Base-by-base conservation (phyloP, 2,888 invertebrate species). In the Drosophila parthenogenetica region DNA sequence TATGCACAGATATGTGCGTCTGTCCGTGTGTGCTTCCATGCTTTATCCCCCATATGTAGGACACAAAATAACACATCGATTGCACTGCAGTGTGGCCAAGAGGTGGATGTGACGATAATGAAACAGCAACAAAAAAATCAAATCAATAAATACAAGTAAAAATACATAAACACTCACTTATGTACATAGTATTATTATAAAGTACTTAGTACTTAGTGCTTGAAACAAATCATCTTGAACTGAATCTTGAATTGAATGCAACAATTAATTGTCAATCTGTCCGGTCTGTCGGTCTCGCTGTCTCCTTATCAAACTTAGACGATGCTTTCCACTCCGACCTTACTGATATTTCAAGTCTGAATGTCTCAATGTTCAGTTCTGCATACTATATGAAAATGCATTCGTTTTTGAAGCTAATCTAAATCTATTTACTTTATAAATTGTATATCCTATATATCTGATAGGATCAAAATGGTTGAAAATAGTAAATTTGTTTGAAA, bases 201-300 rank as follows among this genome's bases (percentile, higher is more conserved):
- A 29, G 29, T 29, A 29, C 29, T 29, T 40, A 37, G 32, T 46
- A 74, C 22, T 22, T 22, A 53, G 63, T 73, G 78, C 16, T 46
- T 25, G 22, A 22, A 46, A 49, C 45, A 50, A 42, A 42, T 51
- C 73, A 50, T 84, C 85, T 84, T 82, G 81, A 82, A 69, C 84
- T 80, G 62, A 77, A 77, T 78, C 69, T 80, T 73, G 60, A 77
- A 70, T 75, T 53, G 50, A 65, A 35, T 53, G 35, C 11, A 57
- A 67, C 64, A 74, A 79, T 81, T 70, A 77, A 62, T 63, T 63
- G 42, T 43, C 29, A 29, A 8, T 8, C 8, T 2, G 29, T 29
- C 29, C 25, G 25, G 29, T 29, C 29, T 8, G 16, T 10, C 10
- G 7, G 37, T 51, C 53, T 60, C 53, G 37, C 17, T 42, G 16